Evolutionary conservation across 2,797 vertebrate genomes (phyloP).

Genomic region (Vireo griseus): DNA sequence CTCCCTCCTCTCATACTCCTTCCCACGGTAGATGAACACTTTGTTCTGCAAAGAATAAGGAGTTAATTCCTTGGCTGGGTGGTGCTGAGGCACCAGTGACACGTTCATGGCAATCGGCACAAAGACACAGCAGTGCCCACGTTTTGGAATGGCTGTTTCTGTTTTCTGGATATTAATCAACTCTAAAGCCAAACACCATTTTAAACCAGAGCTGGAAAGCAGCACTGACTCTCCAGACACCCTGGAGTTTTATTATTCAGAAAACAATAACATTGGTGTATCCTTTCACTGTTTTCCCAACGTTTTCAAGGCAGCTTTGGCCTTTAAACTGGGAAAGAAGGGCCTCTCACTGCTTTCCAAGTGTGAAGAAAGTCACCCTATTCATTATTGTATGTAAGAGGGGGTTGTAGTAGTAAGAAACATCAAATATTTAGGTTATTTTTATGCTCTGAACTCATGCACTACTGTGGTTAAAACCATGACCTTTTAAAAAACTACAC

Average conservation of each 20-base stretch:
- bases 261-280: not conserved
- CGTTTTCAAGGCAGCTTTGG: not conserved
- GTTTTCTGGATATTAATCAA: not conserved
- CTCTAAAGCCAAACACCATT: not conserved
- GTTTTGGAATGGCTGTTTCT: not conserved
- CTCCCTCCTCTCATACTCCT: slow-evolving; percentile 95
- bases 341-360: not conserved
- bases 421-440: not conserved
- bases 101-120: not conserved
- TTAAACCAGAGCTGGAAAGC: not conserved
- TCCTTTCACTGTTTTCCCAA: not conserved
- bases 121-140: too few species aligned
- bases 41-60: slow-evolving; percentile 82
- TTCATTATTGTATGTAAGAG: not conserved
- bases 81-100: not conserved
- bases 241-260: not conserved
- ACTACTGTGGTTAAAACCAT: not conserved
- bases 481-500: not conserved
- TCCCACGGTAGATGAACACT: slow-evolving; percentile 96
- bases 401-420: not conserved
- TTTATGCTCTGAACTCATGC: not conserved
- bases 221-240: not conserved
- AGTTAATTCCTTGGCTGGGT: not conserved
- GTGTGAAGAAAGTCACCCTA: not conserved
- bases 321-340: not conserved